Conservation (phyloP, 2,888 invertebrate genomes). For the Salticus scenicus region DNA sequence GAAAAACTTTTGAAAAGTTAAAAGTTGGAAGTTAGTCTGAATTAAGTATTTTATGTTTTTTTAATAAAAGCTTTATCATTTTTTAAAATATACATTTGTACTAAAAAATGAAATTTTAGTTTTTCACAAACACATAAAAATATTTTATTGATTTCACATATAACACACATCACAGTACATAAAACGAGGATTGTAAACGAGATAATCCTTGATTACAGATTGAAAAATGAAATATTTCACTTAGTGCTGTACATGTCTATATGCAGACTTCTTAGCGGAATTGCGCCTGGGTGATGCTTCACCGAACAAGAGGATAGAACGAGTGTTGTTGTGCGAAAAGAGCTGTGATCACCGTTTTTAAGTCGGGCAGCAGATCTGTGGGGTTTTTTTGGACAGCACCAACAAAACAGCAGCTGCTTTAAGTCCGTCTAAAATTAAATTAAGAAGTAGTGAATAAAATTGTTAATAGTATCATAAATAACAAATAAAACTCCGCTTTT, state of each 20-base stretch:
- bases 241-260: slow-evolving; percentile 48
- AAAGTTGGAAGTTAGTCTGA: too few species aligned
- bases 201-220: neutral
- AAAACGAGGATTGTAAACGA: neutral
- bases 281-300: slow-evolving; percentile 28
- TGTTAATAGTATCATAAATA: too few species aligned
- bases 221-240: neutral
- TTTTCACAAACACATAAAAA: too few species aligned
- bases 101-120: too few species aligned
- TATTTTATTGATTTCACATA: too few species aligned
- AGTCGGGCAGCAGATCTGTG: slow-evolving; percentile 29
- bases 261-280: slow-evolving; percentile 48
- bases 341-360: slow-evolving; percentile 58
- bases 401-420: slow-evolving; percentile 64
- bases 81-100: too few species aligned
- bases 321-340: slow-evolving; percentile 60
- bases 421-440: slow-evolving; percentile 48
- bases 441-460: too few species aligned
- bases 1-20: too few species aligned
- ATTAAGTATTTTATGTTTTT: too few species aligned
- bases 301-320: slow-evolving; percentile 56
- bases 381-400: slow-evolving; percentile 41
- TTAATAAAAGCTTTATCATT: too few species aligned
- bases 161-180: too few species aligned
- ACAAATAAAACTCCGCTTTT: too few species aligned